Evolutionary conservation across 2,113 vertebrate species (phyloP), one percentile per base, ranked within the genome.

Genomic region (Malurus elegans): DNA sequence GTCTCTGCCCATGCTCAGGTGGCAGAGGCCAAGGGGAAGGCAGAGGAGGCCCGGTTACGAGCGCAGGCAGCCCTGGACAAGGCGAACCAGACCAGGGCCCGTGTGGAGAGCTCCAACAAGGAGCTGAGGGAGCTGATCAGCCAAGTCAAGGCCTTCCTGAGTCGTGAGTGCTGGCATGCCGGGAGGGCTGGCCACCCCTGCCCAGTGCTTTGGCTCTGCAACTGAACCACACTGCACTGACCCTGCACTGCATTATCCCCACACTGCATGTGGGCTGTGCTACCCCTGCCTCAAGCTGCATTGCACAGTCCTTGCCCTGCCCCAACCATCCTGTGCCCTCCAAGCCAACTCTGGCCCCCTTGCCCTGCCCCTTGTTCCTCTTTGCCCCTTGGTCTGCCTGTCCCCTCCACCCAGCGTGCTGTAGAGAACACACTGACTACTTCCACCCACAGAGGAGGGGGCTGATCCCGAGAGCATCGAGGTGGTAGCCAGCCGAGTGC

Each of bases 391-490:
- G 2, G 26, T 79, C 29, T 7, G 9, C 36, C 44, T 70, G 38
- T 31, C 57, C 61, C 71, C 26, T 74, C 17, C 1, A 3, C 8
- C 42, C 0, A 0, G 69, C 1, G 0, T 86, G 60, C 54, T 2
- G 0, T 38, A 25, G 65, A 64, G 47, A 34, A 25, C n/a, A 64
- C 34, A 26, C 88, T 95, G 74, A 91, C 57, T 3, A 89, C 76
- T 96, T 69, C 93, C 21, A 8, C 76, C 67, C 23, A 10, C 96
- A 99, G 99, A 99, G 97, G 99, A 99, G 74, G 99, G 99, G 4
- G 99, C 99, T 1, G 99, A 99, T 94, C 99, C 99, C 0, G 99
- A 99, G 95, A 99, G 99, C 96, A 99, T 99, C 44, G 99, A 99
- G 90, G 98, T 97, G 28, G 98, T 99, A 57, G 99, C 99, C 3